Evolutionary conservation across 2,888 invertebrate genomes (phyloP).

Genomic region (Camptogramma bilineatum): DNA sequence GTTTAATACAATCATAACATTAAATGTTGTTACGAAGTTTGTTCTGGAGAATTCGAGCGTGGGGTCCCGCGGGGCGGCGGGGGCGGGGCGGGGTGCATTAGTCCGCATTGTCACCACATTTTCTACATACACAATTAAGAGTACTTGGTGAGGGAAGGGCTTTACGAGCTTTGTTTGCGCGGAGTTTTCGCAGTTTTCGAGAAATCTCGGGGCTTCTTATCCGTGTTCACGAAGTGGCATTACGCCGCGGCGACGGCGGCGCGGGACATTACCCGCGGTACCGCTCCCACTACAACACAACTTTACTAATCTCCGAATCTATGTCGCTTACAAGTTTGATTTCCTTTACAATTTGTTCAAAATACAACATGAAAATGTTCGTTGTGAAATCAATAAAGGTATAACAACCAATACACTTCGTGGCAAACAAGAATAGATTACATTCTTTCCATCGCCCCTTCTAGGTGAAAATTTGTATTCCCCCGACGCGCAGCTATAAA

Average conservation of each 20-base stretch:
- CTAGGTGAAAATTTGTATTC: conserved; percentile 43
- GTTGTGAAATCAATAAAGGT: conserved; percentile 4
- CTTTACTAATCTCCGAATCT: conserved; percentile 12
- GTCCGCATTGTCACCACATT: conserved; percentile 38
- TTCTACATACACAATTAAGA: conserved; percentile 42
- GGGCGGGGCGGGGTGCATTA: conserved; percentile 33
- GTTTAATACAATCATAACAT: conserved; percentile 75
- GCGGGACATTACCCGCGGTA: background rate
- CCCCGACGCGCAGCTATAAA: conserved; percentile 38
- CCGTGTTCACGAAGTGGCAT: conserved; percentile 29
- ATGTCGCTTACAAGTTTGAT: background rate
- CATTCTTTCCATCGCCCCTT: conserved; percentile 20
- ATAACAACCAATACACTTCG: conserved; percentile 1
- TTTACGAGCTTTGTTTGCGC: conserved; percentile 40
- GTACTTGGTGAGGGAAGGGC: conserved; percentile 32
- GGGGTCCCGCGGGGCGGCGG: conserved; percentile 26
- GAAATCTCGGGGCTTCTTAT: conserved; percentile 34
- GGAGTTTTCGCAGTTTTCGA: conserved; percentile 31
- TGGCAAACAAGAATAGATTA: conserved; percentile 25
- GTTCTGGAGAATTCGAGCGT: conserved; percentile 34
- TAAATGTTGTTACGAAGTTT: conserved; percentile 67
- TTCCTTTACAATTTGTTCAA: background rate
- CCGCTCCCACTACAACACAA: background rate
- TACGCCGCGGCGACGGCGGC: conserved; percentile 6
- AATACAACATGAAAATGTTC: background rate